A percentile compares a stretch with the other conserved stretches of the same genome.
Conservation (phyloP, 92 coral and sea anemone species). For the Parazoanthus swiftii region DNA sequence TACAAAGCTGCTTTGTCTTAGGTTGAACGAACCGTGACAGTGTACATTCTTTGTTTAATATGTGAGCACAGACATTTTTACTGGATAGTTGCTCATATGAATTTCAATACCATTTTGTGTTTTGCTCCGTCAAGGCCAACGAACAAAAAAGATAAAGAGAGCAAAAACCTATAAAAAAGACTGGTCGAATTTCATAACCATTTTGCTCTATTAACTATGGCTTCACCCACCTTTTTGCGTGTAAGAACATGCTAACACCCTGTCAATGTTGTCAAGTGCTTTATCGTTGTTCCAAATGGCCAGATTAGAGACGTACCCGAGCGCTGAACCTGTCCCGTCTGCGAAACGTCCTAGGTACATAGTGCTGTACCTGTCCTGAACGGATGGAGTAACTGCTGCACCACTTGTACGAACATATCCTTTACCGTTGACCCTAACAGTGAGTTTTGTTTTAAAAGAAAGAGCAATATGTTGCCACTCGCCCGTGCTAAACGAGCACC, state of each 20-base stretch:
- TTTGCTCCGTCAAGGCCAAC: too few relatives aligned
- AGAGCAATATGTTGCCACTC: constrained; percentile 15
- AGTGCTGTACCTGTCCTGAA: constrained; percentile 3
- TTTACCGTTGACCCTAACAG: neutral
- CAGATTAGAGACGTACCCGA: constrained; percentile 27
- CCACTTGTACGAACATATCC: neutral
- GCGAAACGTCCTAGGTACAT: constrained; percentile 20
- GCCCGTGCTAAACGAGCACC: neutral
- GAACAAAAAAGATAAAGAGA: too few relatives aligned
- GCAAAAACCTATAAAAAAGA: too few relatives aligned
- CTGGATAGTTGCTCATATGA: too few relatives aligned
- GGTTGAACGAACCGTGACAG: too few relatives aligned
- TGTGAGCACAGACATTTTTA: too few relatives aligned
- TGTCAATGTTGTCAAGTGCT: constrained; percentile 20
- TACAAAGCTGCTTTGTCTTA: too few relatives aligned
- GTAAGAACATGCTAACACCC: constrained; percentile 5
- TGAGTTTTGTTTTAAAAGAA: neutral
- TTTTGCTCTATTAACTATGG: too few relatives aligned
- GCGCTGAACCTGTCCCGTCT: constrained; percentile 11
- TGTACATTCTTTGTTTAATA: too few relatives aligned
- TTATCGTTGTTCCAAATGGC: constrained; percentile 29
- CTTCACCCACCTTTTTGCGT: constrained; percentile 1
- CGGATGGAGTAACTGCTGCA: neutral
- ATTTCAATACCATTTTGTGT: too few relatives aligned
- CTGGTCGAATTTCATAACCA: too few relatives aligned